These are phyloP conservation scores for Catocala sponsa DNA, from an alignment of 2,888 invertebrate genomes.

Conservation along the genomic window DNA sequence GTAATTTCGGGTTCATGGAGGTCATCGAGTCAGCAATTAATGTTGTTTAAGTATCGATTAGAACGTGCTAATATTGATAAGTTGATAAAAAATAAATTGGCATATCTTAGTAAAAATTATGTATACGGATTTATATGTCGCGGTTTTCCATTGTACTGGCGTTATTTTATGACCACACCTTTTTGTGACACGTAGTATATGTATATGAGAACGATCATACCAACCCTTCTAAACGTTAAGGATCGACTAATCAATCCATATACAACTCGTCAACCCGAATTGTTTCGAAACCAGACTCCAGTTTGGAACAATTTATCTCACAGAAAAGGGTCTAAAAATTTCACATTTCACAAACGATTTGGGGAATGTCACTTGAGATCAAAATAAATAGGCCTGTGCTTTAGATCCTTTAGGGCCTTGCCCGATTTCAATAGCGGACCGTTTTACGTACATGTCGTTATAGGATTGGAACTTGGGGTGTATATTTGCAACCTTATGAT, in stretches of 20 bases:
- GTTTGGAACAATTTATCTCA: slow-evolving; percentile 34
- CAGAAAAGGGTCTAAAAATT: slow-evolving; percentile 41
- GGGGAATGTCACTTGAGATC: slow-evolving; percentile 63
- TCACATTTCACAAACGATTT: slow-evolving; percentile 50
- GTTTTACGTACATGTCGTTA: slow-evolving; percentile 53
- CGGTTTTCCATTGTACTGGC: too few relatives aligned
- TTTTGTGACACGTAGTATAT: too few relatives aligned
- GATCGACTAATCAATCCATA: slow-evolving; percentile 30
- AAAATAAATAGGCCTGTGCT: slow-evolving; percentile 67
- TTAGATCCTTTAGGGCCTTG: slow-evolving; percentile 60
- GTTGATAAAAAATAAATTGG: too few relatives aligned
- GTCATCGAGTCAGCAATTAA: too few relatives aligned
- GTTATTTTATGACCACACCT: too few relatives aligned
- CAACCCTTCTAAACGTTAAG: too few relatives aligned
- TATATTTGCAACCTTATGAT: slow-evolving; percentile 27
- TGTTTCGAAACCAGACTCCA: slow-evolving; percentile 21
- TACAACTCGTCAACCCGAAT: slow-evolving; percentile 23
- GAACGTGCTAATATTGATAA: too few relatives aligned
- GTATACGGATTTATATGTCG: too few relatives aligned
- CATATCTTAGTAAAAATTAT: too few relatives aligned
- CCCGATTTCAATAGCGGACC: slow-evolving; percentile 67
- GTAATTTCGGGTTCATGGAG: too few relatives aligned
- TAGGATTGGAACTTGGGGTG: slow-evolving; percentile 33
- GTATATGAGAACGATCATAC: too few relatives aligned
- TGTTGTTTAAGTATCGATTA: too few relatives aligned